Percentiles rank a stretch among this genome's conserved stretches.
These are phyloP conservation scores for Caradrina kadenii DNA, from an alignment of 2,888 invertebrate species.

Conservation along the genomic window DNA sequence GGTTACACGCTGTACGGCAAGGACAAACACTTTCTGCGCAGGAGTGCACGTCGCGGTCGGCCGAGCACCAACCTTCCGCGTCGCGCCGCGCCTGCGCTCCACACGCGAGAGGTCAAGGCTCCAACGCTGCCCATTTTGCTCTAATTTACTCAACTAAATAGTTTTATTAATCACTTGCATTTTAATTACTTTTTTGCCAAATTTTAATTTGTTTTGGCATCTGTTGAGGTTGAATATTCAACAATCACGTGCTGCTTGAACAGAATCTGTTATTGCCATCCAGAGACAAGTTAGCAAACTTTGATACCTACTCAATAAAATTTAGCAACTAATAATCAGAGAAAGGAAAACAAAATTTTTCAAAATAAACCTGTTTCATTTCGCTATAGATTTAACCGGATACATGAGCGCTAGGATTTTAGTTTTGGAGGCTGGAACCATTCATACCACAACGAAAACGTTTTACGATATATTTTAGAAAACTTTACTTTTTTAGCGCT, in stretches of 20 bases:
- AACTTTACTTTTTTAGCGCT: conserved; percentile 6
- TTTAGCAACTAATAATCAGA: background rate
- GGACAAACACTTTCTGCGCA: conserved; percentile 89
- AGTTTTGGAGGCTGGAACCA: too few species aligned
- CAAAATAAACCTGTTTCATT: too few species aligned
- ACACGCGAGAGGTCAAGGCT: conserved; percentile 81
- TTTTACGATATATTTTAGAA: background rate
- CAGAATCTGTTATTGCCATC: background rate
- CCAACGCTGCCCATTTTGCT: conserved; percentile 69
- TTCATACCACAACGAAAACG: too few species aligned
- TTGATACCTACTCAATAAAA: background rate
- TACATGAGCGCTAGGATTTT: background rate
- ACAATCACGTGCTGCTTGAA: conserved; percentile 3
- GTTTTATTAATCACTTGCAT: conserved; percentile 54
- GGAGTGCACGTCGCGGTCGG: conserved; percentile 83
- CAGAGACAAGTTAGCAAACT: background rate
- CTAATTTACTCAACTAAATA: conserved; percentile 69
- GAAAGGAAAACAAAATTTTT: background rate
- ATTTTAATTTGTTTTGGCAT: conserved; percentile 33
- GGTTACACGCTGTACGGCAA: conserved; percentile 79
- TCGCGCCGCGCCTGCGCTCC: conserved; percentile 73
- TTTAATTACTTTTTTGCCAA: conserved; percentile 61
- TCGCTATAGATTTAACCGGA: background rate
- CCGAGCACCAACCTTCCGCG: conserved; percentile 85
- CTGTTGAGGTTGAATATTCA: conserved; percentile 23